phyloP scores from a whole-genome alignment of 2,888 invertebrate species.

The Chymomyza caudatula region DNA sequence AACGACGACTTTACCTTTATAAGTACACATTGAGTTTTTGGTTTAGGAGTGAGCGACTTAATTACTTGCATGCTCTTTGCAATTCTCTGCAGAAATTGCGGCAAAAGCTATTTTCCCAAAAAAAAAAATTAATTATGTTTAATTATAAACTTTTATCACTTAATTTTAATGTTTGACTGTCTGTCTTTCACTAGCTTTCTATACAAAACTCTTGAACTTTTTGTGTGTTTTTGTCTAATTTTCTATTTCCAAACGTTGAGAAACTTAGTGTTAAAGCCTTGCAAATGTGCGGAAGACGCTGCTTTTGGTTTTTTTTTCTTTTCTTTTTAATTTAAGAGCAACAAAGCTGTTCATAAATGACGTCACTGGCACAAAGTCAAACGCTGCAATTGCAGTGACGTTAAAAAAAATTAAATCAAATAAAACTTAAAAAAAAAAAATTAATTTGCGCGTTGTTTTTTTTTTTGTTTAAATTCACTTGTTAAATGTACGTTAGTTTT shows the following conservation, averaged over 20 bases:
- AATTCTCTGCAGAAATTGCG: no score
- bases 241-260: no score
- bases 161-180: not conserved
- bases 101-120: no score
- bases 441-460: slow-evolving; percentile 5
- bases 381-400: no score
- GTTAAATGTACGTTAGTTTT: not conserved
- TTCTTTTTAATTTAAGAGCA: no score
- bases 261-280: slow-evolving; percentile 50
- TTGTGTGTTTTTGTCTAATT: slow-evolving; percentile 13
- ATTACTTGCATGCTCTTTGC: no score
- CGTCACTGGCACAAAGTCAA: not conserved
- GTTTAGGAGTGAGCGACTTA: no score
- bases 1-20: no score
- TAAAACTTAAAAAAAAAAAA: slow-evolving; percentile 5
- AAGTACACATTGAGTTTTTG: no score
- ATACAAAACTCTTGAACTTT: not conserved
- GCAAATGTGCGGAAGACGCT: slow-evolving; percentile 46
- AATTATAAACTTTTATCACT: not conserved
- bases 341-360: no score
- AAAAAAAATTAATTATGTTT: not conserved
- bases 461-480: slow-evolving; percentile 9
- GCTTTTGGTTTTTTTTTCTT: not conserved
- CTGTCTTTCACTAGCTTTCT: not conserved
- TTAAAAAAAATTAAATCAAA: not conserved